phyloP scores from a whole-genome alignment of 2,888 invertebrate species.

The Brachypalpus laphriformis region DNA sequence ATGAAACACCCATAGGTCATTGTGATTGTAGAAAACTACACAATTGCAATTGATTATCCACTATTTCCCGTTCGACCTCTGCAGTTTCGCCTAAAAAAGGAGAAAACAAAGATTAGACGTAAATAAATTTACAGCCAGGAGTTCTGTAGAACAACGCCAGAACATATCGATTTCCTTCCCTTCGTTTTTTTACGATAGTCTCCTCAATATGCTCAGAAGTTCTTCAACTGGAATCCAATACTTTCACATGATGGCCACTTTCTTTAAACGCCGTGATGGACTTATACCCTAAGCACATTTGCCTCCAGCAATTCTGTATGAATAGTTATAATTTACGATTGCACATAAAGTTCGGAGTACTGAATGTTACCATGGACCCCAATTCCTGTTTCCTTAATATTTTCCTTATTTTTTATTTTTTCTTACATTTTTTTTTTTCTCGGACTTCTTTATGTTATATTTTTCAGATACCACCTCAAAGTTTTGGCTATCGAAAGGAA shows the following conservation, averaged over 20 bases:
- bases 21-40: too few relatives aligned
- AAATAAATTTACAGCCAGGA: conserved; percentile 39
- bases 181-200: conserved; percentile 34
- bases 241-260: conserved; percentile 46
- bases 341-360: conserved; percentile 58
- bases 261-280: conserved; percentile 62
- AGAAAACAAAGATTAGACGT: conserved; percentile 19
- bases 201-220: conserved; percentile 44
- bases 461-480: conserved; percentile 53
- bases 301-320: conserved; percentile 57
- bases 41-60: too few relatives aligned
- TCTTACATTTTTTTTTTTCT: conserved; percentile 46
- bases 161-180: conserved; percentile 57
- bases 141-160: conserved; percentile 12
- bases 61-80: background rate
- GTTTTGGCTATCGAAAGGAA: conserved; percentile 65
- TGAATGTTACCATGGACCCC: conserved; percentile 20
- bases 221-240: conserved; percentile 45
- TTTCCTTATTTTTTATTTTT: conserved; percentile 50
- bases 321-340: conserved; percentile 72
- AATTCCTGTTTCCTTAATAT: conserved; percentile 20
- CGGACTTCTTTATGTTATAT: conserved; percentile 18
- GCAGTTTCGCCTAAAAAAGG: conserved; percentile 5
- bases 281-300: conserved; percentile 39
- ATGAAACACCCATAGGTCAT: too few relatives aligned